Percentiles rank a stretch among this genome's conserved stretches.
These are phyloP conservation scores for Melopsittacus undulatus DNA, from an alignment of 2,797 vertebrate species.

Conservation along the genomic window DNA sequence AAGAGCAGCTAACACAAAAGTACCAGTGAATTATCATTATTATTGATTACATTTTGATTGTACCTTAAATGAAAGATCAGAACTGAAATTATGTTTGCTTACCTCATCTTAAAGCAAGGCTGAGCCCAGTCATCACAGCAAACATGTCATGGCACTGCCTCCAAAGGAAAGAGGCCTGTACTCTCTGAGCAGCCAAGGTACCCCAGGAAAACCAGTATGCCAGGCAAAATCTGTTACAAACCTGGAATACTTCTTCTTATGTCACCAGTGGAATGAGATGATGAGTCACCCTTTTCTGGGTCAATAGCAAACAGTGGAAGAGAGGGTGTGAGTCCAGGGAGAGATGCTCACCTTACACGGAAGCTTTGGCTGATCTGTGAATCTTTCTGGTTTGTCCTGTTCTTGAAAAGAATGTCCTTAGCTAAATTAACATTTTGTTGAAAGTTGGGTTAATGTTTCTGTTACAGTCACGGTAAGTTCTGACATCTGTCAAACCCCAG, in stretches of 20 bases:
- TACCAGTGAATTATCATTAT: neutral
- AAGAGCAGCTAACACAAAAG: neutral
- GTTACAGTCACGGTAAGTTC: accelerated
- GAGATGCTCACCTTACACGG: neutral
- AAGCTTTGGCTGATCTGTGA: neutral
- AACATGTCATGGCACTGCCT: accelerated
- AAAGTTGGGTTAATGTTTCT: neutral
- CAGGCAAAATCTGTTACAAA: neutral
- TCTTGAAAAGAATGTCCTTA: neutral
- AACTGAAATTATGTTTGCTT: neutral
- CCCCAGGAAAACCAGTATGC: neutral
- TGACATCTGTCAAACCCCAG: neutral
- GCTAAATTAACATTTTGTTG: neutral
- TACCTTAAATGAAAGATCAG: neutral
- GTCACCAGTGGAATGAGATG: neutral
- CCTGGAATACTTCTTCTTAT: neutral
- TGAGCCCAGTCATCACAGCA: neutral
- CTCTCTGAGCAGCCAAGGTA: accelerated
- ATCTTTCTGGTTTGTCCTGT: neutral
- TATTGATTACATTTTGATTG: neutral
- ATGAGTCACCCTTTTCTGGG: neutral
- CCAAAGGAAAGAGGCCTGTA: neutral
- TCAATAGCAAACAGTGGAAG: neutral
- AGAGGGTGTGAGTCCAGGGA: accelerated
- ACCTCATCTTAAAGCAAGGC: neutral